These are phyloP conservation scores for Motacilla alba DNA, from an alignment of 2,113 vertebrate species.

Conservation along the genomic window DNA sequence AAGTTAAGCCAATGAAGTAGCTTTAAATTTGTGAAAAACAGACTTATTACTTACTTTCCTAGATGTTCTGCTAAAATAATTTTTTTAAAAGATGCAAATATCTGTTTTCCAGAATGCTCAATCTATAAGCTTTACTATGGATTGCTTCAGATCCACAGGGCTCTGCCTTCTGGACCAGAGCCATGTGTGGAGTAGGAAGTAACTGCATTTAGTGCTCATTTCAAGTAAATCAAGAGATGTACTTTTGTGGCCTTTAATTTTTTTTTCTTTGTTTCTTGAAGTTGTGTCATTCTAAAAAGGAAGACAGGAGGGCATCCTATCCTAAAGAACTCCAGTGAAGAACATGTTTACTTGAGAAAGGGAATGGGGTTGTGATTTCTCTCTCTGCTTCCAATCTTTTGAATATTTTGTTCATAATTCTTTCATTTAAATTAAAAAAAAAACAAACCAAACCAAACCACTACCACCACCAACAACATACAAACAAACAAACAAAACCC, in stretches of 20 bases:
- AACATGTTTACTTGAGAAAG: neutral
- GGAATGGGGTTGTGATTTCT: neutral
- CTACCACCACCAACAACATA: neutral
- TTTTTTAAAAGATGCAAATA: neutral
- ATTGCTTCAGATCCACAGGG: neutral
- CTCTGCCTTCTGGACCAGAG: neutral
- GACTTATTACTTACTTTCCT: neutral
- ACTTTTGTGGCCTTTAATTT: neutral
- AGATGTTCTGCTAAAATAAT: neutral
- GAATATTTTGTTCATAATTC: neutral
- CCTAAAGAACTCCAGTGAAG: neutral
- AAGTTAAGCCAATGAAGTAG: neutral
- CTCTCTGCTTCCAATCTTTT: neutral
- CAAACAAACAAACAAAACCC: neutral
- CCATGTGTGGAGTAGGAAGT: neutral
- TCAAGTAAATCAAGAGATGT: neutral
- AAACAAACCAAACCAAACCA: neutral
- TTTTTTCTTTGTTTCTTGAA: neutral
- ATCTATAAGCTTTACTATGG: neutral
- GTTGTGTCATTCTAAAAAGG: neutral
- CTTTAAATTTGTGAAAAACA: neutral
- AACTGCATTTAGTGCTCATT: neutral
- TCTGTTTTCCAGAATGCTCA: neutral
- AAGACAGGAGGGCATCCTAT: neutral
- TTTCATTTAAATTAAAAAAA: neutral